Evolutionary conservation across 2,113 vertebrate genomes (phyloP), one percentile per base, ranked within the genome.

Genomic region (Paralichthys olivaceus): DNA sequence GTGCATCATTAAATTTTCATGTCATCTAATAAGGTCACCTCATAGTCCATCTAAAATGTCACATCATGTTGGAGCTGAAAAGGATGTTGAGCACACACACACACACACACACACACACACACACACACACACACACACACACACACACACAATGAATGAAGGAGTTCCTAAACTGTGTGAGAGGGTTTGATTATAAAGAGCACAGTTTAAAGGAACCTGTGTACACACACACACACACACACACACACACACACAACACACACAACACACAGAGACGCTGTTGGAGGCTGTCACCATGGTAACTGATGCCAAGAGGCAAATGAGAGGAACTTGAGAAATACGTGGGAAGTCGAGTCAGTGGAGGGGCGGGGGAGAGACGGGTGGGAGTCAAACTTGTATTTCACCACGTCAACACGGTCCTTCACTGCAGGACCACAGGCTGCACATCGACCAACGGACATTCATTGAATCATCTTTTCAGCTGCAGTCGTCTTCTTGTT

Each of bases 251-350:
- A 49, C 47, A 49, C 47, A 49, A 22, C n/a, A 57, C 68, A 53
- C 68, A 73, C 49, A 69, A 3, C 4, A 49, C 47, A 49, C 47
- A 49, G 17, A 7, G 5, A 49, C 47, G 1, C 82, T 9, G 80
- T 29, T 56, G 88, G 89, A 86, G 69, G 81, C 66, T 71, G 17
- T 92, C 72, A 1, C 90, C 69, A 29, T 72, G 82, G 89, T 54
- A 83, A 92, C 84, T 1, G 84, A 87, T 62, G 85, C 87, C 60
- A 53, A 84, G 86, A 78, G 20, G 72, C 76, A n/a, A 69, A 75
- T 0, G 70, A 75, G 64, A 66, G 86, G 89, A 90, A 91, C 84
- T 87, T 7, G 57, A 86, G 84, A 69, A 3, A 79, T n/a, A 6
- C 34, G 83, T 58, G 32, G 87, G 86, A 77, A 72, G 80, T 68